Conservation (phyloP, 2,888 invertebrate genomes). For the Amphipoea oculea region DNA sequence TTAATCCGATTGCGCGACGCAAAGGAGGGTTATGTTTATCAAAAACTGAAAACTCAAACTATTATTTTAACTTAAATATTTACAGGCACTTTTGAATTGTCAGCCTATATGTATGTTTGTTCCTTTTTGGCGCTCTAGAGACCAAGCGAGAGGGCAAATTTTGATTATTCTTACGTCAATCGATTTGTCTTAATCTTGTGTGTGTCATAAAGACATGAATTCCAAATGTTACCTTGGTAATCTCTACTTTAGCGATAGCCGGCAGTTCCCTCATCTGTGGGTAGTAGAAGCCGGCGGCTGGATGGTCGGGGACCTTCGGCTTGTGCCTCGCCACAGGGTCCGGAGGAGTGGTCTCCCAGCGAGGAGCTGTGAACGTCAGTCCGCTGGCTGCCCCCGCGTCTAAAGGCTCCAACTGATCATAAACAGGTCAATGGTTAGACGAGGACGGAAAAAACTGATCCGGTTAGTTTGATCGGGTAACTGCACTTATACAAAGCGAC, state of each 20-base stretch:
- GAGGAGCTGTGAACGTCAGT: slow-evolving; percentile 97
- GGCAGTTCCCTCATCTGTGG: slow-evolving; percentile 95
- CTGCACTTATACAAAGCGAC: not conserved
- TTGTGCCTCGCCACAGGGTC: slow-evolving; percentile 95
- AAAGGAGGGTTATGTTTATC: not conserved
- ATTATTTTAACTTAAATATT: no score
- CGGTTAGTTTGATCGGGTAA: not conserved
- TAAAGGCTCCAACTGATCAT: slow-evolving; percentile 94
- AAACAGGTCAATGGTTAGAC: not conserved
- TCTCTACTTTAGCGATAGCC: slow-evolving; percentile 95
- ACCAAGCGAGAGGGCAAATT: not conserved
- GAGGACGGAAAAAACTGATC: not conserved
- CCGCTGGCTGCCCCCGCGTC: slow-evolving; percentile 98
- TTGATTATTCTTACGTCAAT: not conserved
- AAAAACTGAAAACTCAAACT: no score
- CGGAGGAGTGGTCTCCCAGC: slow-evolving; percentile 96
- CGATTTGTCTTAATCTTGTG: not conserved
- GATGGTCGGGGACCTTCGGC: slow-evolving; percentile 95
- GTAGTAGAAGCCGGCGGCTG: slow-evolving; percentile 97
- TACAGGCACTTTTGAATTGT: not conserved
- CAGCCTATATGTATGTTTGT: not conserved
- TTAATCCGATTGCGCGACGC: not conserved
- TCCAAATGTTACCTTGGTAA: slow-evolving; percentile 93
- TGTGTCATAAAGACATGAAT: not conserved
- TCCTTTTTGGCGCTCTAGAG: not conserved